phyloP scores from a whole-genome alignment of 2,797 vertebrate genomes.

The Esox masquinongy region DNA sequence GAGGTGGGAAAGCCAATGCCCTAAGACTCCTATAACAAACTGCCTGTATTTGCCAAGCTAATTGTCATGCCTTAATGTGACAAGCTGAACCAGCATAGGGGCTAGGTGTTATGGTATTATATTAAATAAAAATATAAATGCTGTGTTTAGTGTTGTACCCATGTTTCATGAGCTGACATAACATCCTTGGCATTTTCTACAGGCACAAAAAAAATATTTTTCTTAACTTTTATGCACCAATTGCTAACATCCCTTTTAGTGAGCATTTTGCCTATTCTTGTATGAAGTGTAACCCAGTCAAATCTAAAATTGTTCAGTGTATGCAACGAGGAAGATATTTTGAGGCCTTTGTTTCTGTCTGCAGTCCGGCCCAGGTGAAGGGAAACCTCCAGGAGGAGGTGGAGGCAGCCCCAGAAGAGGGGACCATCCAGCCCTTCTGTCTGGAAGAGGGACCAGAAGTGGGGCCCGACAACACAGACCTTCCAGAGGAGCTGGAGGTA shows the following conservation, averaged over 20 bases:
- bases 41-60: neutral
- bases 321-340: neutral
- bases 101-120: neutral
- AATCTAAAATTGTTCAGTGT: too few relatives aligned
- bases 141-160: too few relatives aligned
- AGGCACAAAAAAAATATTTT: too few relatives aligned
- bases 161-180: too few relatives aligned
- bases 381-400: conserved; percentile 19
- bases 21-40: neutral
- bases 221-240: too few relatives aligned
- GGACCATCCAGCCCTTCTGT: conserved; percentile 51
- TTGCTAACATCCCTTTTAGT: too few relatives aligned
- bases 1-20: conserved; percentile 66
- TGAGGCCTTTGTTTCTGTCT: neutral
- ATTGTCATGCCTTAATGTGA: neutral
- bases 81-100: neutral
- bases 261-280: too few relatives aligned
- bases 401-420: conserved; percentile 19
- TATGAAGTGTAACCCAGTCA: too few relatives aligned
- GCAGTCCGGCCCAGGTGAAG: conserved; percentile 44
- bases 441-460: conserved; percentile 57
- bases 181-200: too few relatives aligned
- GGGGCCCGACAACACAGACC: conserved; percentile 5
- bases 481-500: neutral
- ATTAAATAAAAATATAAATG: neutral